Conservation (phyloP, 2,888 invertebrate species). For the Pinctada fucata region DNA sequence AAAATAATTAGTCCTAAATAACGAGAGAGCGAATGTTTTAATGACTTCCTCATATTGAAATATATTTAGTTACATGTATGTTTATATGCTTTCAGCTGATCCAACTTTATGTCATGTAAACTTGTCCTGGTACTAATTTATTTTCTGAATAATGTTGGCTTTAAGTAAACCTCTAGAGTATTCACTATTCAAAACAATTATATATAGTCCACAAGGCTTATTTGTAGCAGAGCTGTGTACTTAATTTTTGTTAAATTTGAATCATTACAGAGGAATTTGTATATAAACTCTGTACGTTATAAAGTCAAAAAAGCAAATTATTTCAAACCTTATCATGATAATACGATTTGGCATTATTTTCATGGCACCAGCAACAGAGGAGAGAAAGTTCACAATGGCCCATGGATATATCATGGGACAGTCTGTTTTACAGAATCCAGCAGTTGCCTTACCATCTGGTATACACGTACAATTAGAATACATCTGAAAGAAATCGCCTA, state of each 20-base stretch:
- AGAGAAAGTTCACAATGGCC: constrained; percentile 41
- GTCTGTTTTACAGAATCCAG: constrained; percentile 41
- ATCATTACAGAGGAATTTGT: not conserved
- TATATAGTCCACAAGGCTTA: too few relatives aligned
- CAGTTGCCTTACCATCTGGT: constrained; percentile 42
- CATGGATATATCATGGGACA: constrained; percentile 46
- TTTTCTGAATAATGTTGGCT: too few relatives aligned
- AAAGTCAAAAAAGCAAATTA: not conserved
- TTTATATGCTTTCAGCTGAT: too few relatives aligned
- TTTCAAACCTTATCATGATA: constrained; percentile 44
- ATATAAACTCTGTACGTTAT: not conserved
- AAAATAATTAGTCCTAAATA: too few relatives aligned
- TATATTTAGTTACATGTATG: too few relatives aligned
- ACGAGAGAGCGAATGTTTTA: too few relatives aligned
- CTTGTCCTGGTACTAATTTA: too few relatives aligned
- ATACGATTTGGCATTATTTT: constrained; percentile 42
- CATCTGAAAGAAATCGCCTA: too few relatives aligned
- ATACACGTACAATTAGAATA: constrained; percentile 18
- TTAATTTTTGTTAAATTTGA: not conserved
- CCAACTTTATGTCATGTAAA: too few relatives aligned
- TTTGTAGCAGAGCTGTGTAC: not conserved
- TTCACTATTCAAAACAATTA: too few relatives aligned
- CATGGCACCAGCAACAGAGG: constrained; percentile 40
- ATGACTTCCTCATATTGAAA: too few relatives aligned
- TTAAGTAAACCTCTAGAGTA: too few relatives aligned